A percentile compares a stretch with the other conserved stretches of the same genome.
phyloP scores from a whole-genome alignment of 2,888 invertebrate species.

The Agonopterix alstromeriana region DNA sequence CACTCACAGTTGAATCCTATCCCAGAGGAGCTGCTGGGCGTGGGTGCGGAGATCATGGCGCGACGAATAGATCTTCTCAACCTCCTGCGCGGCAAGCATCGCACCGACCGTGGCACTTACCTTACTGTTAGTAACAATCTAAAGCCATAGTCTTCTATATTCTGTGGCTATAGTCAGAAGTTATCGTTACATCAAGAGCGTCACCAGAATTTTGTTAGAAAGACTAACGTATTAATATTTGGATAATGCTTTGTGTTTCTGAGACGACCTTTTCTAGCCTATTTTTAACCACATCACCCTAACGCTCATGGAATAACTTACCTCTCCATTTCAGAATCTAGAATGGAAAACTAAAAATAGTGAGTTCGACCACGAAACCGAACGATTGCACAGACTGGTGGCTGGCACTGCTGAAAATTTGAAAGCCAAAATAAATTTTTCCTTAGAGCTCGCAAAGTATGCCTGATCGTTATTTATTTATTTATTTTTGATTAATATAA shows the following conservation, averaged over 20 bases:
- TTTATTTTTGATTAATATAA: no score
- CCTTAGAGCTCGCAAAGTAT: slow-evolving; percentile 52
- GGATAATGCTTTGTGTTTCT: not conserved
- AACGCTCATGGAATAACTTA: not conserved
- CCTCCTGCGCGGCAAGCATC: slow-evolving; percentile 38
- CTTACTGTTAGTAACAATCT: slow-evolving; percentile 21
- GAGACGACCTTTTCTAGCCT: not conserved
- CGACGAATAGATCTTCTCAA: slow-evolving; percentile 50
- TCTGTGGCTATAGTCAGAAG: no score
- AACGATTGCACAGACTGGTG: slow-evolving; percentile 45
- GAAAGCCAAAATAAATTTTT: slow-evolving; percentile 46
- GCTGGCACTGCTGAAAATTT: slow-evolving; percentile 46
- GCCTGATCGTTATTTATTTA: no score
- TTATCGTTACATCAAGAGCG: no score
- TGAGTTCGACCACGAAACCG: slow-evolving; percentile 55
- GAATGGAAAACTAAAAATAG: slow-evolving; percentile 54
- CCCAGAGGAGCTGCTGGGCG: slow-evolving; percentile 44
- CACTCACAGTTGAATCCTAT: slow-evolving; percentile 42
- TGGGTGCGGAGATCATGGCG: slow-evolving; percentile 52
- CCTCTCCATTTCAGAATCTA: slow-evolving; percentile 35
- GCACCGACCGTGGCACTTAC: slow-evolving; percentile 32
- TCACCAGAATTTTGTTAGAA: no score
- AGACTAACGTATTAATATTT: no score
- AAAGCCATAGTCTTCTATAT: not conserved
- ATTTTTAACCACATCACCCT: no score